Conservation (phyloP, 2,113 vertebrate species). For the Heloderma charlesbogerti region DNA sequence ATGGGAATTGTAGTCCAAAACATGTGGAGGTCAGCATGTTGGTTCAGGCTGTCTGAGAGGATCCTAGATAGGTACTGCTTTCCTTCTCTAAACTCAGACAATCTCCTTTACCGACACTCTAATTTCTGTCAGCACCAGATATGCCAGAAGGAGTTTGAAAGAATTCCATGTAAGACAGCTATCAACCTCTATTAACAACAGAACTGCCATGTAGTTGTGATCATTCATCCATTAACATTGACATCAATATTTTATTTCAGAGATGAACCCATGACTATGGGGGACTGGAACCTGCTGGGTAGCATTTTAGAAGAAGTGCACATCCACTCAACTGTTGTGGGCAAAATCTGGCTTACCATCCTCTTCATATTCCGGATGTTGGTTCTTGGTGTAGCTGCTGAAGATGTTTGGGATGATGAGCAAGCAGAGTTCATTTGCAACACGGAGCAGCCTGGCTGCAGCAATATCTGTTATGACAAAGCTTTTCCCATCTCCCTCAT, state of each 20-base stretch:
- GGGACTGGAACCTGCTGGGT: constrained; percentile 94
- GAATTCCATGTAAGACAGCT: rapidly evolving
- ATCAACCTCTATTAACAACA: not conserved
- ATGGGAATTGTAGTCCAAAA: too few relatives aligned
- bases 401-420: constrained; percentile 96
- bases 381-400: constrained; percentile 91
- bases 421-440: constrained; percentile 95
- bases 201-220: not conserved
- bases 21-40: too few relatives aligned
- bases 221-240: not conserved
- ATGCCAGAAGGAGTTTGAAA: not conserved
- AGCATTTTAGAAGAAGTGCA: constrained; percentile 95
- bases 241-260: constrained; percentile 65
- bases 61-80: not conserved
- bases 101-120: not conserved
- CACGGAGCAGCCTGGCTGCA: constrained; percentile 94
- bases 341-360: constrained; percentile 97
- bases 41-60: not conserved
- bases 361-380: constrained; percentile 97
- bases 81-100: not conserved
- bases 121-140: not conserved
- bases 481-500: constrained; percentile 96
- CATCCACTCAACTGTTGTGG: constrained; percentile 93
- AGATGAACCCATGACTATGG: constrained; percentile 86
- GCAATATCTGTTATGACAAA: constrained; percentile 92